Percentiles rank a stretch among this genome's conserved stretches.
Conservation (phyloP, 2,888 invertebrate species). For the Caenorhabditis angaria region DNA sequence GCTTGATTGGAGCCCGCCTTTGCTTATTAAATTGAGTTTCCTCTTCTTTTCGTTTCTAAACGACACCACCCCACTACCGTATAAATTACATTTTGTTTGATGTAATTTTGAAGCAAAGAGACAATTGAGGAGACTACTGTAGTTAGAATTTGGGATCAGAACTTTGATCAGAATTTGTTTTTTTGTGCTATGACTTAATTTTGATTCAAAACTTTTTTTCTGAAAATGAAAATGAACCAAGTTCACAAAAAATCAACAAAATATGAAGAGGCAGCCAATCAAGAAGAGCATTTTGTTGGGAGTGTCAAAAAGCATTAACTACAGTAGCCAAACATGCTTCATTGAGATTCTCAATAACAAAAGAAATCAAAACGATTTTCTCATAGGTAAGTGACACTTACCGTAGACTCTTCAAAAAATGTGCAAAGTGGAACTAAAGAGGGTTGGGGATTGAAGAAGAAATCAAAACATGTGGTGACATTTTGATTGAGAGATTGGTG, state of each 20-base stretch:
- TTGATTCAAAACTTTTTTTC: no score
- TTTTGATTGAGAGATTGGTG: not conserved
- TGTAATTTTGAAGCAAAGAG: no score
- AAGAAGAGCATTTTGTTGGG: no score
- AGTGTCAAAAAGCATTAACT: no score
- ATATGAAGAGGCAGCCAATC: no score
- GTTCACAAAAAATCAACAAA: no score
- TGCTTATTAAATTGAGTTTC: not conserved
- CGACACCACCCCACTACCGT: conserved; percentile 1
- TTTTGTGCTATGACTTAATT: no score
- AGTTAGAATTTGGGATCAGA: no score
- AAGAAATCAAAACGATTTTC: not conserved
- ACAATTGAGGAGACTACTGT: no score
- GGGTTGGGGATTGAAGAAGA: not conserved
- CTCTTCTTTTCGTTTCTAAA: not conserved
- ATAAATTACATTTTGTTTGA: not conserved
- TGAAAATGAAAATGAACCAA: no score
- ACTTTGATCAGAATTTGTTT: no score
- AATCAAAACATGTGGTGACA: not conserved
- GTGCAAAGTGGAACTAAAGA: not conserved
- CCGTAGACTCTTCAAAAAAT: not conserved
- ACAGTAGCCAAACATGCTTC: conserved; percentile 1
- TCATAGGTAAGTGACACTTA: conserved; percentile 2
- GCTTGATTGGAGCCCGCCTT: not conserved
- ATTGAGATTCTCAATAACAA: not conserved